Base-by-base conservation (phyloP, 2,888 invertebrate species). In the Rambutsinella grinnellia region DNA sequence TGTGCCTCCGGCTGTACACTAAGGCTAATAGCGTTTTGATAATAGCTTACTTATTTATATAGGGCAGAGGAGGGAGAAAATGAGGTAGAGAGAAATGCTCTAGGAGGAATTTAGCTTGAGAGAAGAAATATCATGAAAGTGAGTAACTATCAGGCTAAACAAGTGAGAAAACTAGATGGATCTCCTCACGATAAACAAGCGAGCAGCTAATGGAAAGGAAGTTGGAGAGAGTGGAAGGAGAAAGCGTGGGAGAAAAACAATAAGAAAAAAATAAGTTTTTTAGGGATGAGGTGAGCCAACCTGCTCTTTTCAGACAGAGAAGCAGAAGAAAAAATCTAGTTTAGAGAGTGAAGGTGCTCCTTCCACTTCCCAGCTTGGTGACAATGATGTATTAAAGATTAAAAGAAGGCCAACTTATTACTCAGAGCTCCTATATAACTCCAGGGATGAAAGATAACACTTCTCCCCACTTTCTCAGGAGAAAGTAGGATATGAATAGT, bases 341-440 rank as follows among this genome's bases (percentile, higher is more conserved):
- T 58, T 56, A 36, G 58, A 19, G 28, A 58, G 36, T 58, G 36
- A 58, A 58, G 19, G 19, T 58, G 58, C 36, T 21, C 28, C 28
- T 36, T 58, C 36, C 17, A n/a, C 36, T 36, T 36, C 36, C 36
- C 36, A 15, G 26, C 58, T 46, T 47, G 47, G 63, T 71, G 71
- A 71, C 72, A 72, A 72, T 72, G 72, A 72, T 72, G 72, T 72
- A 72, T 72, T 72, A 72, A 65, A 72, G 72, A 72, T 72, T 72
- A 72, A 72, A 66, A 72, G 63, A 57, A 65, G 63, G 65, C 63
- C 65, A 65, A 71, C 65, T 62, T 71, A 71, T 63, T 62, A 63
- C 70, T 63, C 63, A 57, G 51, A 71, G 36, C 36, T 36, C 36
- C 36, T 13, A 36, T 36, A 8, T 36, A 5, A 36, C 36, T 36